Evolutionary conservation across 2,888 invertebrate genomes (phyloP), one percentile per base, ranked within the genome.

Genomic region (Cybosia mesomella): DNA sequence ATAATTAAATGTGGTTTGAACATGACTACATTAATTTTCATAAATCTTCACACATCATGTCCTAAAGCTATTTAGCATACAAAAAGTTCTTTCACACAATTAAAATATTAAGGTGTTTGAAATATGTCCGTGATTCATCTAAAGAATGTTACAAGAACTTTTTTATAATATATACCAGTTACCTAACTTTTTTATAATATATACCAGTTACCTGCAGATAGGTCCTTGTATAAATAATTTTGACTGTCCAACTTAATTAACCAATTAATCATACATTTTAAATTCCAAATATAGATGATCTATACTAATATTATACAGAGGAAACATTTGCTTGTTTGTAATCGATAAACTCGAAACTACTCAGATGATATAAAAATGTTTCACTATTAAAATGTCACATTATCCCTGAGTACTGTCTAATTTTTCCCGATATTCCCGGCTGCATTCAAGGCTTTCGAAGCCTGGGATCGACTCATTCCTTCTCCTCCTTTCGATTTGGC

Each of bases 121-220:
- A 88, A 89, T 91, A 92, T 91, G 85, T 83, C 66, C 72, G 87
- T 86, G 88, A 91, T 92, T 92, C 90, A 87, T 85, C 82, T 74
- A 71, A 74, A 85, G 87, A 86, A 88, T 88, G 70, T 70, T 74
- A 62, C 66, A 69, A 74, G 60, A 64, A 24, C 66, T 70, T 73
- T 63, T 70, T 64, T 24, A 39, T n/a, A n/a, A n/a, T n/a, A n/a
- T 22, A 24, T 65, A 13, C 24, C 58, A 15, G 58, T 28, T 65
- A 65, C 58, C 58, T 65, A n/a, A n/a, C n/a, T n/a, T n/a, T n/a
- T n/a, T n/a, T n/a, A n/a, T n/a, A n/a, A n/a, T n/a, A n/a, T 22
- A 24, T 65, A 13, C 24, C 58, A 15, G 58, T 28, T 65, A 65
- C 58, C 58, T 65, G 58, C 28, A 18, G n/a, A 13, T 11, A 11